Evolutionary conservation across 2,797 vertebrate species (phyloP).

Genomic region (Sylvilagus floridanus): DNA sequence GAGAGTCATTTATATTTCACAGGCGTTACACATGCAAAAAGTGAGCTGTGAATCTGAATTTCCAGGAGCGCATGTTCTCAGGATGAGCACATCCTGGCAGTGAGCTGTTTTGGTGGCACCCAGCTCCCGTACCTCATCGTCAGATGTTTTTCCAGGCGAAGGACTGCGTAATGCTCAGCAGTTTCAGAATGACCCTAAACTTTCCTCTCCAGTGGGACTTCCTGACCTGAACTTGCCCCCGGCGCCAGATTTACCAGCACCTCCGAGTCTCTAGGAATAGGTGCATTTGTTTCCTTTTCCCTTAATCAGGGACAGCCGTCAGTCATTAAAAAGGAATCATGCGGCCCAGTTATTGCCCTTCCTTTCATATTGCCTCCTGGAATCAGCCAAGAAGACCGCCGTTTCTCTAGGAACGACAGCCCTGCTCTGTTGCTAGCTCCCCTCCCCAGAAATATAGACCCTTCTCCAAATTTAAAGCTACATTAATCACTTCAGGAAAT

Average conservation of each 20-base stretch:
- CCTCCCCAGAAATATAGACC: conserved; percentile 47
- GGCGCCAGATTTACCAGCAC: conserved; percentile 15
- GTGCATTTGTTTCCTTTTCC: conserved; percentile 8
- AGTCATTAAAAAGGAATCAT: neutral
- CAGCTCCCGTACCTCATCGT: neutral
- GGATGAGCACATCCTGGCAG: conserved; percentile 36
- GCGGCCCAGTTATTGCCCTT: conserved; percentile 29
- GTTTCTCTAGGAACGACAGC: conserved; percentile 55
- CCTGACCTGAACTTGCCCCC: neutral
- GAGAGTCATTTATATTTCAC: conserved; percentile 63
- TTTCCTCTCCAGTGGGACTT: neutral
- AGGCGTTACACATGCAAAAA: conserved; percentile 59
- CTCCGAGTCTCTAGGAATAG: neutral
- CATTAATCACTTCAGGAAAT: conserved; percentile 76
- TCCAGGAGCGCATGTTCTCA: conserved; percentile 62
- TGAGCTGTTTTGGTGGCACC: conserved; percentile 51
- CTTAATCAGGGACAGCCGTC: neutral
- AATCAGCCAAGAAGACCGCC: conserved; percentile 65
- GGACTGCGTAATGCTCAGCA: neutral
- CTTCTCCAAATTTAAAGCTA: conserved; percentile 56
- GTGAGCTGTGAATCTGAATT: conserved; percentile 43
- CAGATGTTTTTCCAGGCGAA: conserved; percentile 21
- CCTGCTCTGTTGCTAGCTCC: neutral
- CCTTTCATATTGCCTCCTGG: neutral
- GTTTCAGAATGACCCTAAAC: neutral